Evolutionary conservation across 2,797 vertebrate species (phyloP), one percentile per base, ranked within the genome.

Genomic region (Eospalax fontanierii): DNA sequence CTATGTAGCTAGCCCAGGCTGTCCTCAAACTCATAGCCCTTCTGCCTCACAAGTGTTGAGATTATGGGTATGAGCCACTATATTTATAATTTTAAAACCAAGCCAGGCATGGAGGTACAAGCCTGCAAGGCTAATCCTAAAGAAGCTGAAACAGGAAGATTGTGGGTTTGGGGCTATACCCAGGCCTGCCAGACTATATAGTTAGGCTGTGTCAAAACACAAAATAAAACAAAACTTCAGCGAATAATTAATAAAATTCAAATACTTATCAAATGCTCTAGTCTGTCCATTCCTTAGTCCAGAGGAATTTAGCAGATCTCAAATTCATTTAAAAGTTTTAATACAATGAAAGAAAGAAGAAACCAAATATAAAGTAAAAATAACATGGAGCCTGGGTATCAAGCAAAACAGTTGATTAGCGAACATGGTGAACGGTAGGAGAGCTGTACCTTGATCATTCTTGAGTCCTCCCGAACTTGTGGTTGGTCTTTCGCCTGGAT

Each of bases 381-480:
- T 78, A 66, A 75, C 50, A 71, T 0, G n/a, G 21, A 84, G 15
- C 24, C 14, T 54, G 28, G 71, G 40, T 40, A 24, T 78, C 81
- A 71, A 18, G 43, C 1, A 68, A 4, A 50, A 14, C 4, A 9
- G 59, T 81, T 40, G 70, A 46, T 21, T 38, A 1, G 92, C 6
- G 68, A 30, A 59, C 0, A 7, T 28, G 35, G 84, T 30, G 71
- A 12, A 4, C 0, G 4, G 24, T n/a, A 35, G 38, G 83, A 54
- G 93, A 93, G 28, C 65, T 81, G 1, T 98, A 99, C 98, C 98
- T 97, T 86, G 89, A 4, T 95, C 98, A 83, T 78, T 63, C 91
- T 96, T 94, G 0, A 33, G 83, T 43, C 94, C 46, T 94, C 94
- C 87, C 68, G 97, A 95, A 92, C 96, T 97, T 82, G 87, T 92